Percentiles rank a stretch among this genome's conserved stretches.
These are phyloP conservation scores for Dolichomitus sp. DNA, from an alignment of 2,888 invertebrate genomes.

Conservation along the genomic window DNA sequence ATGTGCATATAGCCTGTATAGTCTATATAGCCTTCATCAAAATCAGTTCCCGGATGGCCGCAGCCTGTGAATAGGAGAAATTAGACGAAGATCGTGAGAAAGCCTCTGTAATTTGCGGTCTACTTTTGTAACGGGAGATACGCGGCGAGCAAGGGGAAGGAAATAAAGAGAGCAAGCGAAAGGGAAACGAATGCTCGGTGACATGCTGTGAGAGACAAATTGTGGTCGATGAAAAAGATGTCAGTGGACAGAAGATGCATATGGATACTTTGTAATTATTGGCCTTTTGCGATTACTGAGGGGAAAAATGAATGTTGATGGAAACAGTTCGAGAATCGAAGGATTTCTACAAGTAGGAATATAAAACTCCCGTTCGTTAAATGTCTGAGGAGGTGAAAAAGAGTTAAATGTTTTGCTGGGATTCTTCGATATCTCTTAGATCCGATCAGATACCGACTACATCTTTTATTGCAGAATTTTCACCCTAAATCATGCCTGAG, in stretches of 20 bases:
- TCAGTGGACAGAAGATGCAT: neutral
- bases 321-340: neutral
- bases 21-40: slow-evolving; percentile 70
- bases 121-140: slow-evolving; percentile 44
- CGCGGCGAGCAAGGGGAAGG: neutral
- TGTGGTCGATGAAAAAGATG: neutral
- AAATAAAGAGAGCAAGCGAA: slow-evolving; percentile 19
- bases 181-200: neutral
- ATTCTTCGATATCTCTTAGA: no score
- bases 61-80: slow-evolving; percentile 75
- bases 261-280: neutral
- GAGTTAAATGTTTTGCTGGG: no score
- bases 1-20: neutral
- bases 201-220: neutral
- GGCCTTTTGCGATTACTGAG: neutral
- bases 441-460: no score
- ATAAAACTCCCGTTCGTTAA: no score
- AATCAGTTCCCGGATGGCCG: slow-evolving; percentile 72
- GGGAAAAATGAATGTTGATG: neutral
- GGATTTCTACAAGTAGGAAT: no score
- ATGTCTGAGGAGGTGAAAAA: no score
- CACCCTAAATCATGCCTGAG: no score
- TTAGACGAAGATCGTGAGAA: slow-evolving; percentile 73
- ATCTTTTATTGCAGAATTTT: no score
- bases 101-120: slow-evolving; percentile 67